Percentiles rank a stretch among this genome's conserved stretches.
Conservation (phyloP, 2,797 vertebrate genomes). For the Peromyscus nudipes region DNA sequence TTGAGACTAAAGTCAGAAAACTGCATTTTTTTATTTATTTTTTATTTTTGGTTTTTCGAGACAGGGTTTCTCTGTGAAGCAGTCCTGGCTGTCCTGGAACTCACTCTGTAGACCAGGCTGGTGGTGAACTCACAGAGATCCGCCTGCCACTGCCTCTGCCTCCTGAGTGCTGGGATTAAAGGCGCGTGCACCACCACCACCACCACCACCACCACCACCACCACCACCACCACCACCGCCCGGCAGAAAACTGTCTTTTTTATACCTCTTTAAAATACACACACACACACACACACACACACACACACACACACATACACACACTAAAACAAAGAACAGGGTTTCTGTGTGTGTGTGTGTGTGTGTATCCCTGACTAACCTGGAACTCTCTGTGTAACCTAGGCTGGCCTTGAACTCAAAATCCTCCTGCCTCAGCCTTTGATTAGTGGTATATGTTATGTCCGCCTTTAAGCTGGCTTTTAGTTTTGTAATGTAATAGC, state of each 20-base stretch:
- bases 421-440: not conserved
- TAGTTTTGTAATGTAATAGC: not conserved
- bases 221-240: no score
- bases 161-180: no score
- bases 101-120: no score
- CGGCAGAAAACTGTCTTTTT: not conserved
- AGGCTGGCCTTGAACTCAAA: not conserved
- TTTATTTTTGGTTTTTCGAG: no score
- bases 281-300: not conserved
- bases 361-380: not conserved
- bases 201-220: no score
- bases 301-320: not conserved
- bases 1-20: conserved; percentile 40
- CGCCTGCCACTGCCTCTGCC: no score
- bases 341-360: no score
- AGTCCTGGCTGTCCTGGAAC: no score
- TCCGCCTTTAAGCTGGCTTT: not conserved
- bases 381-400: not conserved
- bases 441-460: not conserved
- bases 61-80: no score
- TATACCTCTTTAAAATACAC: not conserved
- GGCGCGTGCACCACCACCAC: no score
- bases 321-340: not conserved
- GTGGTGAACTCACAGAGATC: no score
- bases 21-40: not conserved